Evolutionary conservation across 2,797 vertebrate genomes (phyloP), one percentile per base, ranked within the genome.

Genomic region (Mycteria americana): DNA sequence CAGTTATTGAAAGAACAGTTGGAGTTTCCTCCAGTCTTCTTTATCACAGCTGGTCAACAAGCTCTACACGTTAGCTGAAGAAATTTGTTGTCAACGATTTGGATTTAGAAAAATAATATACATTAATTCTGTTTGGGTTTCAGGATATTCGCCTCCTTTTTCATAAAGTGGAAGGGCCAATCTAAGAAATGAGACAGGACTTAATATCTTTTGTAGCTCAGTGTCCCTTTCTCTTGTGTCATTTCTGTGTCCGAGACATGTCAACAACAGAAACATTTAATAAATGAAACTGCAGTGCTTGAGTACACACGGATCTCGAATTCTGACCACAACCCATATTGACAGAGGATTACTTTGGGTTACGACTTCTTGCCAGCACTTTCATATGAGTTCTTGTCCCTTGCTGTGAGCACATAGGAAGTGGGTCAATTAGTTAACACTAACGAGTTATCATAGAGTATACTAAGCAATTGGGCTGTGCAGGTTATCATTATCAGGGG

Each of bases 401-500:
- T 77, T 89, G 56, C 80, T 95, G 74, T 62, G 45, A 89, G 46
- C 45, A 48, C 10, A 45, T 2, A 57, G 68, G 37, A 91, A 88
- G 31, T 60, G 13, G 10, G 53, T 53, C 74, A 85, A 80, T 77
- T 74, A 92, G 28, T 65, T 80, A 88, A 85, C 39, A 37, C 41
- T 74, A 74, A 87, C 0, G 4, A 80, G n/a, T 82, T 89, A 77
- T 54, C 46, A 51, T 11, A 70, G 75, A 65, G 51, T 57, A 89
- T 80, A 82, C 64, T 79, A 95, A 88, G 76, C 30, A 85, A 30
- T 50, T 85, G 50, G 50, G 24, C 72, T 75, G 35, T 24, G 78
- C 57, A 95, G 78, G 89, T 83, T 85, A 94, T 59, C 39, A 73
- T 79, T 92, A 92, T 65, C 56, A 80, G 30, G 74, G 37, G 85